These are phyloP conservation scores for Cydia amplana DNA, from an alignment of 1,140 invertebrate genomes.

Conservation along the genomic window DNA sequence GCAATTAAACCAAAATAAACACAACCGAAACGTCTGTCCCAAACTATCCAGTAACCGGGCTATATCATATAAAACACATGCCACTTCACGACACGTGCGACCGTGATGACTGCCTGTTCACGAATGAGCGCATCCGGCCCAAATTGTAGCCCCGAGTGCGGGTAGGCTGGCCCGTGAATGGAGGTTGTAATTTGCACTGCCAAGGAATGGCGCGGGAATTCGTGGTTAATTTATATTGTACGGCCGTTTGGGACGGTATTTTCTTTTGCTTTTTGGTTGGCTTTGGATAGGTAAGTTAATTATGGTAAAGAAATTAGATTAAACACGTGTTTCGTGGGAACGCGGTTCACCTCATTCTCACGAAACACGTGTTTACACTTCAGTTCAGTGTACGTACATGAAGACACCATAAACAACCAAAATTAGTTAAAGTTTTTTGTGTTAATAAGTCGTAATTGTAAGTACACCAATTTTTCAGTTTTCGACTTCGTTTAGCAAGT, in stretches of 20 bases:
- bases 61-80: conserved; percentile 57
- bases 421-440: not conserved
- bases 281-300: conserved; percentile 11
- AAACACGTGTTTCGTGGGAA: not conserved
- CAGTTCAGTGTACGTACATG: too few species aligned
- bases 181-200: conserved; percentile 50
- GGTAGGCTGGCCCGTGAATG: conserved; percentile 49
- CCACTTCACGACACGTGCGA: conserved; percentile 63
- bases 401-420: not conserved
- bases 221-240: conserved; percentile 31
- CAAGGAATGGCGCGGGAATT: conserved; percentile 32
- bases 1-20: conserved; percentile 5
- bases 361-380: too few species aligned
- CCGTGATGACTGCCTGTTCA: conserved; percentile 42
- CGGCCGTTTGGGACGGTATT: conserved; percentile 21
- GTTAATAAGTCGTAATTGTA: not conserved
- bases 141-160: conserved; percentile 58
- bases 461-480: too few species aligned
- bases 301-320: not conserved
- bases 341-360: too few species aligned
- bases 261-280: conserved; percentile 21
- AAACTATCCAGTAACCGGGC: conserved; percentile 43
- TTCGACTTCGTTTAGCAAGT: too few species aligned
- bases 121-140: conserved; percentile 56
- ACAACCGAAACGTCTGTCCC: conserved; percentile 27